Percentiles rank a stretch among this genome's conserved stretches.
phyloP scores from a whole-genome alignment of 2,797 vertebrate species.

The Selene dorsalis region DNA sequence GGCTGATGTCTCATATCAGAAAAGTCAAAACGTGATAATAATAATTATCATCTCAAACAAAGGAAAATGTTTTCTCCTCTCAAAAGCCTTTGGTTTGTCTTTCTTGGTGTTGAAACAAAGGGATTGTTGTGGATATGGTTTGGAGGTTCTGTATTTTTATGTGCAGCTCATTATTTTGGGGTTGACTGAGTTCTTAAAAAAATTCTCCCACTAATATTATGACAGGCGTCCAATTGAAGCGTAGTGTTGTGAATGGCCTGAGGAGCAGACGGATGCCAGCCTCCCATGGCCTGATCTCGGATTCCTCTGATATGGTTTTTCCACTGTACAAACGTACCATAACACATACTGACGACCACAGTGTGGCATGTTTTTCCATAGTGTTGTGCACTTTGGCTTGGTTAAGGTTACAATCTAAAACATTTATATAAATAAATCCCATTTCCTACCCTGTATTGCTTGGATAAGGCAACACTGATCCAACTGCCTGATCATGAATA shows the following conservation, averaged over 20 bases:
- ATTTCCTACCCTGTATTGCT: neutral
- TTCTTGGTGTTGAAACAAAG: slow-evolving; percentile 32
- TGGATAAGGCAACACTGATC: neutral
- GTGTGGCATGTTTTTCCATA: slow-evolving; percentile 48
- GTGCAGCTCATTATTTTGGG: slow-evolving; percentile 54
- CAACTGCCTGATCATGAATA: neutral
- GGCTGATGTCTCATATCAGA: slow-evolving; percentile 1
- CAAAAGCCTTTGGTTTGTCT: slow-evolving; percentile 39
- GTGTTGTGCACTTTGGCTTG: slow-evolving; percentile 20
- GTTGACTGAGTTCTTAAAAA: slow-evolving; percentile 62
- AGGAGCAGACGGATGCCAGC: slow-evolving; percentile 64
- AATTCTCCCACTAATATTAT: slow-evolving; percentile 76
- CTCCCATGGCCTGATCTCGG: slow-evolving; percentile 70
- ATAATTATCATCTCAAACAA: neutral
- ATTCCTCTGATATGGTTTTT: slow-evolving; percentile 61
- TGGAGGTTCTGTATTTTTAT: slow-evolving; percentile 50
- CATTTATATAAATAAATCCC: neutral
- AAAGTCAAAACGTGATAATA: neutral
- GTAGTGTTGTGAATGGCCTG: slow-evolving; percentile 73
- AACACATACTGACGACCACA: slow-evolving; percentile 46
- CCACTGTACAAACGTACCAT: slow-evolving; percentile 54
- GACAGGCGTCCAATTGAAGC: slow-evolving; percentile 71
- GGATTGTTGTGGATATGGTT: slow-evolving; percentile 39
- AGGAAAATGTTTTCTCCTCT: slow-evolving; percentile 21
- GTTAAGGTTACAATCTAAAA: neutral